A percentile compares a stretch with the other conserved stretches of the same genome.
Evolutionary conservation across 1,140 invertebrate species (phyloP).

Genomic region (Brachionus manjavacas): DNA sequence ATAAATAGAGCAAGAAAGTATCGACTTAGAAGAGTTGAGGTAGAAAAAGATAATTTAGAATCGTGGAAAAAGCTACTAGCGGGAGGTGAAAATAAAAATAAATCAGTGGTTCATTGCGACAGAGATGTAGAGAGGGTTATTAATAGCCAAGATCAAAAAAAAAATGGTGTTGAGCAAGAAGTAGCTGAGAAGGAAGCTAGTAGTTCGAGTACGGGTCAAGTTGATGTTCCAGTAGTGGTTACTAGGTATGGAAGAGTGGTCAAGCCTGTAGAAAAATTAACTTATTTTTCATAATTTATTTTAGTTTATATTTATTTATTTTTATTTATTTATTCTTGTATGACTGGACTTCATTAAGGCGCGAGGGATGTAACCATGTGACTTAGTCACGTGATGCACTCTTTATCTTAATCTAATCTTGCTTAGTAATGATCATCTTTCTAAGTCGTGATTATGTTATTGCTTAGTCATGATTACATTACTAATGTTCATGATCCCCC

Average conservation of each 20-base stretch:
- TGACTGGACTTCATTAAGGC: background rate
- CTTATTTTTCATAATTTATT: background rate
- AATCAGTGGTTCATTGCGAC: background rate
- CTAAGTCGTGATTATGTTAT: background rate
- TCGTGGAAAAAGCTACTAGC: background rate
- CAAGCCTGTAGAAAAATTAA: background rate
- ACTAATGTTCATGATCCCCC: background rate
- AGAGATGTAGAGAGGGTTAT: background rate
- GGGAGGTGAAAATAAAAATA: background rate
- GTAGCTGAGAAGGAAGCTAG: background rate
- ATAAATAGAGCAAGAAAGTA: background rate
- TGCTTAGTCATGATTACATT: background rate
- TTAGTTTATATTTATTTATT: background rate
- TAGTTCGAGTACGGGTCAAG: background rate
- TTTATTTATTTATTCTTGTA: background rate
- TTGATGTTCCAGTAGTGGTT: background rate
- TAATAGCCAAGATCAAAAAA: background rate
- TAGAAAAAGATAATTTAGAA: background rate
- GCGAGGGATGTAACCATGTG: background rate
- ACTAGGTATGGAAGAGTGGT: background rate
- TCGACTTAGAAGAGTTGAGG: background rate
- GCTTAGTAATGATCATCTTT: background rate
- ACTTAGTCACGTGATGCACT: background rate
- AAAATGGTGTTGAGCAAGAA: background rate
- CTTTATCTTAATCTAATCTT: background rate